Base-by-base conservation (phyloP, 2,797 vertebrate genomes). In the Ptychadena robeensis region DNA sequence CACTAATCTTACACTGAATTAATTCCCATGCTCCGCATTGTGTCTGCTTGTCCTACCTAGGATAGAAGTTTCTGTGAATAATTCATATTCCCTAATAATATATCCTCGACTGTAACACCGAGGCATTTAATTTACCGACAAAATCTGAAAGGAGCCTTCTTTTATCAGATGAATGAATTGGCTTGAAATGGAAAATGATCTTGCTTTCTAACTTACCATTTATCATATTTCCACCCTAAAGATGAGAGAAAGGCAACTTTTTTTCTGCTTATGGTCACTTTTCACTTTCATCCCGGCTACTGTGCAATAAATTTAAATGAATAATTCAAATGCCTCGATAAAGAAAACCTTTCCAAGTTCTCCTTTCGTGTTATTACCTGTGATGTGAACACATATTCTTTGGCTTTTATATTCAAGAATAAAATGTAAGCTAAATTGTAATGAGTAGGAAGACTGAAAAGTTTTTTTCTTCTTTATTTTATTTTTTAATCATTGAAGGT, bases 111-210 rank as follows among this genome's bases (percentile, higher is more conserved):
- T 27, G 3, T 85, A 86, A 87, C 84, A 89, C 78, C 80, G 87
- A 77, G 76, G 83, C 65, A 86, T 87, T 90, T 89, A 86, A 87
- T 90, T 87, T 90, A 89, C 1, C 1, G 72, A 75, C 15, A 87
- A 90, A 93, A 85, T 86, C 86, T 88, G 76, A 89, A 87, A 88
- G 69, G 38, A 79, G 1, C 79, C 89, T 88, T 82, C 79, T 88
- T 85, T 88, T 87, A 87, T 88, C 79, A 80, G 84, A 89, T 87
- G 82, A 87, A 72, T 88, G 86, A 89, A 88, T 88, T 89, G 86
- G 30, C 31, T 85, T 65, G 85, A 79, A 91, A 87, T 88, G 63
- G 81, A 79, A 91, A 90, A 86, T 87, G 10, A 84, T 88, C 48
- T 86, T 87, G 71, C 27, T 87, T 32, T 25, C 84, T 91, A 85